phyloP scores from a whole-genome alignment of 1,140 invertebrate genomes.

The Hormaphis cornu region DNA sequence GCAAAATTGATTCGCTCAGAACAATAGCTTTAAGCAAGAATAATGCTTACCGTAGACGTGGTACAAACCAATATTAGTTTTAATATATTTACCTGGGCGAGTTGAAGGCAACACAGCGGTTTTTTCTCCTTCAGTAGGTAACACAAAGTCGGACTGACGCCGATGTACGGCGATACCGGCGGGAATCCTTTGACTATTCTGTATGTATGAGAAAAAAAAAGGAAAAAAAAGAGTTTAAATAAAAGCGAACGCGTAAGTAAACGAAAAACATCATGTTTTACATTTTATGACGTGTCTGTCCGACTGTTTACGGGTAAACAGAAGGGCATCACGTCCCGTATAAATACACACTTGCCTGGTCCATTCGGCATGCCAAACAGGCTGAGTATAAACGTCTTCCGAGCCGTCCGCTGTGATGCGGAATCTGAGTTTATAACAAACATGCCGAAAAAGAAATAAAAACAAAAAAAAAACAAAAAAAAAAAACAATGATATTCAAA shows the following conservation, averaged over 20 bases:
- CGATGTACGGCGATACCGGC: constrained; percentile 93
- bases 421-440: constrained; percentile 35
- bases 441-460: constrained; percentile 28
- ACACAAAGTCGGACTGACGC: constrained; percentile 90
- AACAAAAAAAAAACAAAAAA: constrained; percentile 24
- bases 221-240: neutral
- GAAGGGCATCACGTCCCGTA: neutral
- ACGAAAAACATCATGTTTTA: neutral
- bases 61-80: too few relatives aligned
- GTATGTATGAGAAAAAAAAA: constrained; percentile 41
- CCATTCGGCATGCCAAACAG: constrained; percentile 53
- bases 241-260: neutral
- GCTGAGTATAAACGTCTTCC: constrained; percentile 41
- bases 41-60: too few relatives aligned
- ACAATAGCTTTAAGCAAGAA: too few relatives aligned
- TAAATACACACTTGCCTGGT: constrained; percentile 48
- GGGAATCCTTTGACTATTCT: constrained; percentile 95
- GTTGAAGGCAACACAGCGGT: constrained; percentile 86
- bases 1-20: too few relatives aligned
- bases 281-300: neutral
- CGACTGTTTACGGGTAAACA: neutral
- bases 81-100: constrained; percentile 64
- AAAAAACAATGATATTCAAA: constrained; percentile 20
- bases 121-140: constrained; percentile 94
- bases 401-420: constrained; percentile 35